phyloP scores from a whole-genome alignment of 2,113 vertebrate species.

The Cariama cristata region DNA sequence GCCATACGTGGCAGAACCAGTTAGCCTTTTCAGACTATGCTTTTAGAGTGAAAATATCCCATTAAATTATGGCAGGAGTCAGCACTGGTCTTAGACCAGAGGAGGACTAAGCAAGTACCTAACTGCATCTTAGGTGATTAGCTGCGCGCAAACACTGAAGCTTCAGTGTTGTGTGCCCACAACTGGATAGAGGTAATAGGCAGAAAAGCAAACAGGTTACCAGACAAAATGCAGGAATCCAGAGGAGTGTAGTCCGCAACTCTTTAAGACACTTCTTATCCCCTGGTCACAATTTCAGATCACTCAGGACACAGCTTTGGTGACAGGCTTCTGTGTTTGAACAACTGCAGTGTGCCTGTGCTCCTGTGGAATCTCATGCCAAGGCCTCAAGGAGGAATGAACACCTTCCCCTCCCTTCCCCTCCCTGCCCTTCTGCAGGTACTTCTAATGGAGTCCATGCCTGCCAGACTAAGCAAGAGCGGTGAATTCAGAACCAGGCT shows the following conservation, averaged over 20 bases:
- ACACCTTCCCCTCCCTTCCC: not conserved
- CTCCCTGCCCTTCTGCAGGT: not conserved
- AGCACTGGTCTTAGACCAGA: not conserved
- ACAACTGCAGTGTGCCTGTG: not conserved
- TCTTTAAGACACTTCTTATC: not conserved
- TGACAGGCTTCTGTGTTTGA: not conserved
- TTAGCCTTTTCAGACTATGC: not conserved
- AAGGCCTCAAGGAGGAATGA: not conserved
- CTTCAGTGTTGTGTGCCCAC: not conserved
- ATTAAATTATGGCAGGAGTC: not conserved
- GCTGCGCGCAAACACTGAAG: not conserved
- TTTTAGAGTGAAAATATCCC: not conserved
- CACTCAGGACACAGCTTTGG: not conserved
- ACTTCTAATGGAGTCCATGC: not conserved
- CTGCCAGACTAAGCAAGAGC: not conserved
- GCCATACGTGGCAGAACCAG: not conserved
- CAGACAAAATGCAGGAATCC: not conserved
- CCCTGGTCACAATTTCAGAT: not conserved
- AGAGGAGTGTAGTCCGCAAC: not conserved
- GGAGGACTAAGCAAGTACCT: not conserved
- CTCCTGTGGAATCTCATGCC: not conserved
- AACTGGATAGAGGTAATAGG: not conserved
- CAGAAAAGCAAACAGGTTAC: not conserved
- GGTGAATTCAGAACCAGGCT: not conserved
- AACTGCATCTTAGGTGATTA: not conserved